Conservation (phyloP, 1,140 invertebrate species). For the Sogatella furcifera region DNA sequence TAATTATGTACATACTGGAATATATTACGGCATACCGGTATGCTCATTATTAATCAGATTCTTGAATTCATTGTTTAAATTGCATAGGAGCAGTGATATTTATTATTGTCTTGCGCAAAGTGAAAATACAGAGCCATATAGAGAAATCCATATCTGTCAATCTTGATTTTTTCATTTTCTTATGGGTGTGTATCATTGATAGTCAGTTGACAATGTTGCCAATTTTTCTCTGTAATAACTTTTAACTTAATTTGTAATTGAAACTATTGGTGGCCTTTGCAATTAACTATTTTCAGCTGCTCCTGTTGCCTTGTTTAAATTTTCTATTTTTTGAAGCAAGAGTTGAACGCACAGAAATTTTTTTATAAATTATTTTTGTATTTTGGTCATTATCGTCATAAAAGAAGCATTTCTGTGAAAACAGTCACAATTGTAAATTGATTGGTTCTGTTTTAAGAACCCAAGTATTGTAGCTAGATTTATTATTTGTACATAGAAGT, state of each 20-base stretch:
- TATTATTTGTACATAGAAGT: too few relatives aligned
- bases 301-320: neutral
- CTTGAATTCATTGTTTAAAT: neutral
- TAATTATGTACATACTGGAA: conserved; percentile 1
- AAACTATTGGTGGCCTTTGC: conserved; percentile 12
- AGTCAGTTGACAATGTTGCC: conserved; percentile 14
- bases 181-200: neutral
- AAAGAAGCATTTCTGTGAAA: neutral
- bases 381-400: neutral
- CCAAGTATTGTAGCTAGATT: neutral
- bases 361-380: conserved; percentile 4
- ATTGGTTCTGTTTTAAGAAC: conserved; percentile 2
- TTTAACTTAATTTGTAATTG: neutral
- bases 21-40: neutral
- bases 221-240: conserved; percentile 1
- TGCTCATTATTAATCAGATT: neutral
- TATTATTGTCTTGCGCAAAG: neutral
- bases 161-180: neutral
- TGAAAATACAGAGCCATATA: neutral
- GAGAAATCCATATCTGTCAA: neutral
- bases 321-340: neutral
- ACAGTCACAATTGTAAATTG: neutral
- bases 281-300: conserved; percentile 9
- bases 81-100: neutral
- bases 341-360: neutral